These are phyloP conservation scores for Macrosoma leucophasiata DNA, from an alignment of 2,888 invertebrate genomes.

Conservation along the genomic window DNA sequence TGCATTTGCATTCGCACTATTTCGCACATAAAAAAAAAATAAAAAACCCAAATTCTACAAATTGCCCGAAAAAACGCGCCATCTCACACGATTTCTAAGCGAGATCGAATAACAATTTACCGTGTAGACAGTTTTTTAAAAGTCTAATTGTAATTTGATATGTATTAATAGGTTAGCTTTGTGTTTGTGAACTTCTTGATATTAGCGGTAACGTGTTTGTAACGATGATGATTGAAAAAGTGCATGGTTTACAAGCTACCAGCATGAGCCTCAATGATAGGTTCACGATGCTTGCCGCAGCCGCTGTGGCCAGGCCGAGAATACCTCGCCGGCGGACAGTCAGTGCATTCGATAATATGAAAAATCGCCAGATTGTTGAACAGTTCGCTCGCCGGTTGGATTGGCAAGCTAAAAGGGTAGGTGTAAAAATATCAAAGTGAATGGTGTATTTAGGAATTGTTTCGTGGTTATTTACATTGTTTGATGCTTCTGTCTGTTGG, in stretches of 20 bases:
- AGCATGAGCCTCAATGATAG: slow-evolving; percentile 47
- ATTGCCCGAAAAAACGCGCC: too few species aligned
- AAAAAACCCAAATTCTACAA: too few species aligned
- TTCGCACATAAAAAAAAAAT: too few species aligned
- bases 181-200: neutral
- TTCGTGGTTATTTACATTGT: too few species aligned
- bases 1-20: too few species aligned
- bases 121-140: too few species aligned
- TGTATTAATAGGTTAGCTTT: slow-evolving; percentile 1
- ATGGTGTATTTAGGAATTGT: neutral
- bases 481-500: too few species aligned
- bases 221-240: slow-evolving; percentile 55
- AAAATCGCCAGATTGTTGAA: slow-evolving; percentile 36
- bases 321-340: slow-evolving; percentile 25
- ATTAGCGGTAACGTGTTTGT: neutral
- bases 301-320: slow-evolving; percentile 30
- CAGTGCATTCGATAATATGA: slow-evolving; percentile 24
- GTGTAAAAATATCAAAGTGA: slow-evolving; percentile 7
- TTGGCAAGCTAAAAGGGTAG: slow-evolving; percentile 44
- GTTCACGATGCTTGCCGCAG: slow-evolving; percentile 43
- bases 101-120: slow-evolving; percentile 29
- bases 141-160: too few species aligned
- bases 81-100: too few species aligned
- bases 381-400: slow-evolving; percentile 47
- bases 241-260: slow-evolving; percentile 66